Base-by-base conservation (phyloP, 2,113 vertebrate genomes). In the Pteropus alecto region DNA sequence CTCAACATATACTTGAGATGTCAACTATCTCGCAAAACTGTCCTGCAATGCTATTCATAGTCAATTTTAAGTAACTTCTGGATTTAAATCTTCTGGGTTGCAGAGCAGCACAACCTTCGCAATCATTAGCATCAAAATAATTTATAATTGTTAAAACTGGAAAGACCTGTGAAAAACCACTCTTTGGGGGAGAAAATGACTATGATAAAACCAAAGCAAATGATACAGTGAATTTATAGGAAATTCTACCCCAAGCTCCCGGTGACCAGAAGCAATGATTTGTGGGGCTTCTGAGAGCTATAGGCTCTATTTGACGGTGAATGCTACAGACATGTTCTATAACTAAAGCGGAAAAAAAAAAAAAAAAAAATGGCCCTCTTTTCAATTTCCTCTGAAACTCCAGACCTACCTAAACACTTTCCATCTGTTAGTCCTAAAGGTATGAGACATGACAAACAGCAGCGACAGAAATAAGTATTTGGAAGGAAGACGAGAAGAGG, bases 71-170 rank as follows among this genome's bases (percentile, higher is more conserved):
- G 7, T 56, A 77, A 93, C 54, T 78, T 89, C 30, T 22, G 16
- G 15, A 28, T 14, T 82, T 87, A 46, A 56, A 51, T 24, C 46
- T 63, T 54, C 30, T 35, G 35, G n/a, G 35, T 71, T 51, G 83
- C 3, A 43, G 5, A 46, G 54, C 1, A 21, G 43, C 21, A n/a
- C 2, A 18, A 11, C 14, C 38, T 35, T 60, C 13, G 35, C 19
- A 26, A 28, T 68, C 19, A 4, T 41, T n/a, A 35, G 19, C 33
- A 48, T 43, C 70, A 67, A 87, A 94, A 56, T n/a, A 9, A 73
- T n/a, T 85, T 74, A 35, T 14, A 60, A 89, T 3, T 61, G 30
- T 82, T 86, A 35, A 38, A 65, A 94, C 21, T n/a, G 76, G 89
- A n/a, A 92, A 7, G 6, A 26, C 22, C 67, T 76, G 74, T 3